A percentile compares a stretch with the other conserved stretches of the same genome.
Evolutionary conservation across 2,888 invertebrate species (phyloP).

Genomic region (Acanthosepion lycidas): DNA sequence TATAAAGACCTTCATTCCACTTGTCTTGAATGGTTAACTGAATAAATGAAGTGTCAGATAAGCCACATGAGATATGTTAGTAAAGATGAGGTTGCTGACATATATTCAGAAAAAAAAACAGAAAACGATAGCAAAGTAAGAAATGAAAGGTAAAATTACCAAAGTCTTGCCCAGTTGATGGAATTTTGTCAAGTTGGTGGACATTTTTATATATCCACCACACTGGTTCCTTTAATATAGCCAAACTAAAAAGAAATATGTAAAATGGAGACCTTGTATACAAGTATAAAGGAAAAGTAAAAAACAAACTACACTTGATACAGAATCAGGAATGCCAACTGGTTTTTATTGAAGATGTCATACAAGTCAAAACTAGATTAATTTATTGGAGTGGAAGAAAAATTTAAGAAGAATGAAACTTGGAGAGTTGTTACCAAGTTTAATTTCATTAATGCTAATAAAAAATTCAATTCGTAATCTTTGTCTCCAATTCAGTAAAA

Average conservation of each 20-base stretch:
- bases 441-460: too few species aligned
- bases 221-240: not conserved
- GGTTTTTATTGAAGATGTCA: not conserved
- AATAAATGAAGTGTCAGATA: not conserved
- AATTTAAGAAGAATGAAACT: too few species aligned
- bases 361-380: constrained; percentile 2
- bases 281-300: not conserved
- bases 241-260: not conserved
- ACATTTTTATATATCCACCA: not conserved
- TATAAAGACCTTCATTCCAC: not conserved
- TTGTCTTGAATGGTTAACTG: not conserved
- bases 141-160: not conserved
- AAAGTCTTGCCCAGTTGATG: not conserved
- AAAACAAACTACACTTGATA: not conserved
- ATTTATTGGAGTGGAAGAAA: not conserved
- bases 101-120: not conserved
- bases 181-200: not conserved
- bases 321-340: not conserved
- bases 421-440: too few species aligned
- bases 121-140: not conserved
- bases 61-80: not conserved
- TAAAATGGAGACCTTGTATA: not conserved
- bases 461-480: too few species aligned
- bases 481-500: too few species aligned
- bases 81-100: not conserved